Base-by-base conservation (phyloP, 2,113 vertebrate species). In the Gopherus evgoodei region DNA sequence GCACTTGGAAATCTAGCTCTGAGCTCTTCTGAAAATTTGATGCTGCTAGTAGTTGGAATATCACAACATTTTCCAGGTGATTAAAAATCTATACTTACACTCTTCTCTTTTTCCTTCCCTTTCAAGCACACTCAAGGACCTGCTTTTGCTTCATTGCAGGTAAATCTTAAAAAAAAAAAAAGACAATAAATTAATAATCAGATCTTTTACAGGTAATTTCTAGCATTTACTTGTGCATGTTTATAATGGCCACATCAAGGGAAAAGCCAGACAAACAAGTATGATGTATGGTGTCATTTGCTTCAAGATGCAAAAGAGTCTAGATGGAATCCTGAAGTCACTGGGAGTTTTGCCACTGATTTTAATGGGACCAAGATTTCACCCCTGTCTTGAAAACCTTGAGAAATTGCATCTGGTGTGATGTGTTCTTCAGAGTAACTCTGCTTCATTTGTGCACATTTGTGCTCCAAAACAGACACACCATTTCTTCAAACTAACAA, bases 221-320 rank as follows among this genome's bases (percentile, higher is more conserved):
- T 54, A 2, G 2, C 1, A 1, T 9, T 22, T n/a, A 3, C 35
- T 0, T 0, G 1, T 50, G 44, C 1, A 0, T 0, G 8, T 6
- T 24, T 82, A 27, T 22, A 11, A 84, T 27, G 75, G 42, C 12
- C 24, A 44, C 38, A 27, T 25, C 24, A 76, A 44, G 72, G n/a
- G 62, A n/a, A 72, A 2, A 72, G 65, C 17, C 65, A 72, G 17
- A n/a, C 65, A 72, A 72, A 69, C 65, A 38, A n/a, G 21, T 22
- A 38, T 38, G n/a, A 22, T 1, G 21, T 17, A 21, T n/a, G 16
- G 35, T 35, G 35, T n/a, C 35, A 69, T 69, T 69, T 69, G 62
- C 62, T 69, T n/a, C 38, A 38, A 38, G n/a, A 72, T 22, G 65
- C n/a, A n/a, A 72, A 72, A 72, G 35, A 38, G 4, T n/a, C n/a